Conservation (phyloP, 1,140 invertebrate species). For the Monomorium pharaonis region DNA sequence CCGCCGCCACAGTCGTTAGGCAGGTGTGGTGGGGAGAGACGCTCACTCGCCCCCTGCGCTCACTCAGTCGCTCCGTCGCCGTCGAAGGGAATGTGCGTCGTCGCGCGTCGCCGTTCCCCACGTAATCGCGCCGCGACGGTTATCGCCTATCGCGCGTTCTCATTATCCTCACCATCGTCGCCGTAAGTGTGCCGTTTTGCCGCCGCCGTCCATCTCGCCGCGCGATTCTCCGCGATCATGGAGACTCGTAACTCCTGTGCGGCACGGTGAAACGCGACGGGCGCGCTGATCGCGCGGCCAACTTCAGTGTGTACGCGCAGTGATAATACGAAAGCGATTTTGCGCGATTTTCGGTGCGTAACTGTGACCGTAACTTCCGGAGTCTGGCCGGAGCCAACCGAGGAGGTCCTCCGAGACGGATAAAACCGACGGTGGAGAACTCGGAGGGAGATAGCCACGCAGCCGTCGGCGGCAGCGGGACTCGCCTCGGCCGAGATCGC, state of each 20-base stretch:
- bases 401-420: neutral
- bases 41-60: constrained; percentile 78
- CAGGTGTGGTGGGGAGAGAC: constrained; percentile 75
- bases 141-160: constrained; percentile 13
- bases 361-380: neutral
- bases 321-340: constrained; percentile 17
- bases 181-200: neutral
- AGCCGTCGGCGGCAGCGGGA: constrained; percentile 36
- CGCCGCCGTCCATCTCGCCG: neutral
- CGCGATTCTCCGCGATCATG: constrained; percentile 32
- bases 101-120: constrained; percentile 17
- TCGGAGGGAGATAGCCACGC: neutral
- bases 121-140: constrained; percentile 26
- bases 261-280: constrained; percentile 44
- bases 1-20: constrained; percentile 33
- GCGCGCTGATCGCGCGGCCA: constrained; percentile 19
- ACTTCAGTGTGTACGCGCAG: constrained; percentile 24
- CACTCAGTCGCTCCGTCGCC: constrained; percentile 81
- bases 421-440: constrained; percentile 43
- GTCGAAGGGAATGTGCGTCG: constrained; percentile 35
- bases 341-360: neutral
- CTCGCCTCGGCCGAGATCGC: constrained; percentile 14
- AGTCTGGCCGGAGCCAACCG: neutral
- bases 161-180: neutral
- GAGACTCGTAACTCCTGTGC: constrained; percentile 44